These are phyloP conservation scores for Coleophora deauratella DNA, from an alignment of 2,888 invertebrate genomes.

Conservation along the genomic window DNA sequence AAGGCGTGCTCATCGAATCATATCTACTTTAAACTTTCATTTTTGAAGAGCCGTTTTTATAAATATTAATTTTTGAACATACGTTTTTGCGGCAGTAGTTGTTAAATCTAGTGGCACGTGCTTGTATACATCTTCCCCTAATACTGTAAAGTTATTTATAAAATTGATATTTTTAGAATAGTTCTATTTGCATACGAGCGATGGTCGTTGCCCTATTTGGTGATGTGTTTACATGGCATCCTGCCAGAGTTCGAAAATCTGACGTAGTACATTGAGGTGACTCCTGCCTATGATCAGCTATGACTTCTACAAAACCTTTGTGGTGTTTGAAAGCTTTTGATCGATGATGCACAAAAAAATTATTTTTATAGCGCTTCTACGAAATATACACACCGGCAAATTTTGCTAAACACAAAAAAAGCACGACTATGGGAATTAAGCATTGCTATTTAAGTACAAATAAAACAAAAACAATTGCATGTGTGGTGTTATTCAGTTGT, in stretches of 20 bases:
- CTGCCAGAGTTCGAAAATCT: slow-evolving; percentile 35
- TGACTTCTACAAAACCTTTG: slow-evolving; percentile 19
- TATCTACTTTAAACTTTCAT: no score
- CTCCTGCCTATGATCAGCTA: slow-evolving; percentile 12
- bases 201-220: slow-evolving; percentile 72
- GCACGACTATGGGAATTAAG: no score
- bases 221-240: slow-evolving; percentile 62
- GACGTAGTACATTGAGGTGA: slow-evolving; percentile 16
- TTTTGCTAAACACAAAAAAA: no score
- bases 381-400: no score
- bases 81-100: slow-evolving; percentile 34
- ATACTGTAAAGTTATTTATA: slow-evolving; percentile 46
- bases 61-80: no score
- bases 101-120: slow-evolving; percentile 50
- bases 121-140: slow-evolving; percentile 36
- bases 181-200: slow-evolving; percentile 54
- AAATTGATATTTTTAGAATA: slow-evolving; percentile 53
- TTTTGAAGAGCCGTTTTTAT: no score
- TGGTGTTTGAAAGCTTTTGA: background rate
- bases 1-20: no score
- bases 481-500: no score
- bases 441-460: no score
- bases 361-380: no score
- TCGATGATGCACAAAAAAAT: no score
- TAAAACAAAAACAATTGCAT: no score